Evolutionary conservation across 2,888 invertebrate species (phyloP), one percentile per base, ranked within the genome.

Genomic region (Rotaria macrura): DNA sequence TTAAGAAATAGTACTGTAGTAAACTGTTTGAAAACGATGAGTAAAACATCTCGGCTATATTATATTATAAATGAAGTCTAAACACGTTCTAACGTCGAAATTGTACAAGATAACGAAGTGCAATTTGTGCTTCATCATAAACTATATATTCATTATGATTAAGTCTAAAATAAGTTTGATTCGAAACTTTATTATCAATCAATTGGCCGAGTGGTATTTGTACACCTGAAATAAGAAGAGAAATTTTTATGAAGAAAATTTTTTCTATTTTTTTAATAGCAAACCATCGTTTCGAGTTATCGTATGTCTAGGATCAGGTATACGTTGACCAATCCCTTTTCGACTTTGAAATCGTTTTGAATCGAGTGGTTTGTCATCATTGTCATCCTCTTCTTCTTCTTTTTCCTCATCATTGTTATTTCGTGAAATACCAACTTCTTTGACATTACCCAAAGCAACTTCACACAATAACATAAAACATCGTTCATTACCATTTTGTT

Each of bases 401-500:
- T 52, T 7, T 2, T 23, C 52, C 0, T 52, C 23, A n/a, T 65
- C 65, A 65, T 65, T 29, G 9, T 57, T 10, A 65, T 29, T n/a
- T 5, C 29, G n/a, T 5, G 1, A 12, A 10, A 29, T 10, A 14
- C 29, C 34, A 65, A n/a, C 23, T 65, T 87, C 86, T 85, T 88
- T 88, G 20, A 87, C 86, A 84, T 89, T 89, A 55, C 90, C 90
- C n/a, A 90, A 88, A 23, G 89, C 90, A 87, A 90, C 90, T 90
- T 92, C 91, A 89, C 92, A 92, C 6, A 92, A 88, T 38, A 92
- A 88, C 89, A 91, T 91, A 88, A 90, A 91, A 43, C 54, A 54
- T 40, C 83, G 49, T 40, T 38, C 25, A 25, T 14, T 14, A 65
- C 29, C 65, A 40, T 52, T n/a, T 10, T 49, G 43, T 85, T 90